Evolutionary conservation across 2,797 vertebrate species (phyloP).

Genomic region (Catostomus latipinnis): DNA sequence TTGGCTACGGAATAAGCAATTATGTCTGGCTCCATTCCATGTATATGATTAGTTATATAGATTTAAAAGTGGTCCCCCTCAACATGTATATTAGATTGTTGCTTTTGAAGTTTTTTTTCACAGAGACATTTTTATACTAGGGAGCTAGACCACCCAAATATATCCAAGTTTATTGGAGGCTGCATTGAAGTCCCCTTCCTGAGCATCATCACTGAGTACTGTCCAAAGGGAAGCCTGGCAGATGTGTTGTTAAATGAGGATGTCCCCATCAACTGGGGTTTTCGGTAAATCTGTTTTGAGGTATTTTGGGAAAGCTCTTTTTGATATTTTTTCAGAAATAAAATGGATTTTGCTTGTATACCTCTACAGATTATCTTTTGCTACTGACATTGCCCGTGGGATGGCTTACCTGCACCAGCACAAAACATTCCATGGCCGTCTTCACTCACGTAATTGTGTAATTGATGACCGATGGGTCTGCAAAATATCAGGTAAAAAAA

Average conservation of each 20-base stretch:
- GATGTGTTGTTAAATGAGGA: slow-evolving; percentile 81
- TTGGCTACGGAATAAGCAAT: background rate
- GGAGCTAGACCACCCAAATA: slow-evolving; percentile 81
- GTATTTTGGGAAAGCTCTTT: background rate
- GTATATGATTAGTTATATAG: too few species aligned
- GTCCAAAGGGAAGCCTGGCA: slow-evolving; percentile 81
- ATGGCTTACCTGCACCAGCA: slow-evolving; percentile 81
- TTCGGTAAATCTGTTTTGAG: slow-evolving; percentile 68
- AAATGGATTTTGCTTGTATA: background rate
- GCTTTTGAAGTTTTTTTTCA: background rate
- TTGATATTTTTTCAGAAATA: background rate
- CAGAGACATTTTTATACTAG: slow-evolving; percentile 56
- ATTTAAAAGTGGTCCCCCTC: too few species aligned
- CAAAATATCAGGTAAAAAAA: slow-evolving; percentile 78
- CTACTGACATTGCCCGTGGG: slow-evolving; percentile 77
- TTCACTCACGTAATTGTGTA: slow-evolving; percentile 80
- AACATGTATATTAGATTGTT: background rate
- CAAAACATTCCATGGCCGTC: slow-evolving; percentile 76
- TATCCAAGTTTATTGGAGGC: slow-evolving; percentile 82
- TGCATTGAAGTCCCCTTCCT: slow-evolving; percentile 77
- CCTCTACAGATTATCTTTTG: slow-evolving; percentile 76
- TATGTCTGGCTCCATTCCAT: too few species aligned
- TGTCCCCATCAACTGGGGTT: slow-evolving; percentile 83
- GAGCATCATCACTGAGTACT: slow-evolving; percentile 80
- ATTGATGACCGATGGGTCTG: slow-evolving; percentile 82